A percentile compares a stretch with the other conserved stretches of the same genome.
These are phyloP conservation scores for Patella depressa DNA, from an alignment of 2,888 invertebrate genomes.

Conservation along the genomic window DNA sequence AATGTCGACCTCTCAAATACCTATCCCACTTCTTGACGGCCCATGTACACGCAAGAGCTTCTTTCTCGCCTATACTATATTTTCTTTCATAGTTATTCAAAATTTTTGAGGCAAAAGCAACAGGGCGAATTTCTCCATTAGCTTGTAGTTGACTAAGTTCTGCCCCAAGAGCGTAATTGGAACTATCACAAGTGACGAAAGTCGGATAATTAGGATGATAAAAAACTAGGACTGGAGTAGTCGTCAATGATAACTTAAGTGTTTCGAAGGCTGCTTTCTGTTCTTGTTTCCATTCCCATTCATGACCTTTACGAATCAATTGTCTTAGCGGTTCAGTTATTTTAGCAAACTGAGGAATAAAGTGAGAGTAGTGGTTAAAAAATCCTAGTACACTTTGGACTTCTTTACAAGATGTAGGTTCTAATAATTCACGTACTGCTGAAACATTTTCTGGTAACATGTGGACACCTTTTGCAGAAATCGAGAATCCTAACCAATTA, in stretches of 20 bases:
- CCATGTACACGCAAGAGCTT: background rate
- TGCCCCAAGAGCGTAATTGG: background rate
- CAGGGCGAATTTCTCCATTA: background rate
- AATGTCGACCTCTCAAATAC: background rate
- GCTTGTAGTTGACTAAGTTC: background rate
- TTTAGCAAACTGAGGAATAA: background rate
- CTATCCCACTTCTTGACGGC: background rate
- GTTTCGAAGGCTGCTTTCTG: background rate
- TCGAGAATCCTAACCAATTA: background rate
- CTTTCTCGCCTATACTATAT: background rate
- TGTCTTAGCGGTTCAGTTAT: background rate
- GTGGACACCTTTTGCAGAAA: background rate
- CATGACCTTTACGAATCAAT: background rate
- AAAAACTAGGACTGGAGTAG: background rate
- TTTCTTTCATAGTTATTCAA: background rate
- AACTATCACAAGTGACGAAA: background rate
- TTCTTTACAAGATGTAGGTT: constrained; percentile 1
- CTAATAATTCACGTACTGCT: background rate
- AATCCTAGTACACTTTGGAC: background rate
- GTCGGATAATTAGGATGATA: background rate
- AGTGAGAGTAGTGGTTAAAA: background rate
- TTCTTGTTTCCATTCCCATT: background rate
- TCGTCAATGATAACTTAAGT: background rate
- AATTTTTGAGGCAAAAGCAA: background rate
- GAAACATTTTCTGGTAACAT: background rate